These are phyloP conservation scores for Xestia ashworthii DNA, from an alignment of 2,888 invertebrate species.

Conservation along the genomic window DNA sequence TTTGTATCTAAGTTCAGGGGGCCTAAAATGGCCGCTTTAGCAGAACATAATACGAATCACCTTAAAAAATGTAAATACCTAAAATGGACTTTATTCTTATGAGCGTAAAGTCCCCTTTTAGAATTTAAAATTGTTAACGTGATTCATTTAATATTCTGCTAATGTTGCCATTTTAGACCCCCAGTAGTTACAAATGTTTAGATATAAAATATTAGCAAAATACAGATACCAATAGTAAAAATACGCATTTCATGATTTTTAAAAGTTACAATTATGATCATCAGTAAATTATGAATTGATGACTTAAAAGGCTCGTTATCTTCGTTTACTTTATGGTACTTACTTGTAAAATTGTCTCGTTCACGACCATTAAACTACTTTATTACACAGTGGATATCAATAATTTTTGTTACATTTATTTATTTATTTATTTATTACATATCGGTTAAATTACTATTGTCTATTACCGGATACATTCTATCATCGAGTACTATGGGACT, in stretches of 20 bases:
- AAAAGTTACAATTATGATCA: constrained; percentile 46
- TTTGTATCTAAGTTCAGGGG: constrained; percentile 79
- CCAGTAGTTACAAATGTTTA: constrained; percentile 76
- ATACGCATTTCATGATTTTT: constrained; percentile 65
- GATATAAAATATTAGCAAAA: constrained; percentile 76
- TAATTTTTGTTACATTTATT: constrained; percentile 9
- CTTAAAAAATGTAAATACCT: too few relatives aligned
- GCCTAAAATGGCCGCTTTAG: too few relatives aligned
- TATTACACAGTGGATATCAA: not conserved
- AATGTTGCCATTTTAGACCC: too few relatives aligned
- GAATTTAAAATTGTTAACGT: too few relatives aligned
- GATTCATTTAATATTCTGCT: too few relatives aligned
- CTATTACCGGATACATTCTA: constrained; percentile 9
- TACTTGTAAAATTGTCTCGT: constrained; percentile 37
- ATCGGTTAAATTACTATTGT: constrained; percentile 13
- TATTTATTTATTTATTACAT: too few relatives aligned
- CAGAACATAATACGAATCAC: too few relatives aligned
- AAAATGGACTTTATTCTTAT: too few relatives aligned
- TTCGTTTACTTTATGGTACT: constrained; percentile 35
- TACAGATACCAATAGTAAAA: constrained; percentile 77
- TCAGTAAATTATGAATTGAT: constrained; percentile 42
- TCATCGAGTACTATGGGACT: not conserved
- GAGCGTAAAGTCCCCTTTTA: too few relatives aligned
- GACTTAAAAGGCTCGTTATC: constrained; percentile 42
- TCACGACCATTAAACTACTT: constrained; percentile 31